phyloP scores from a whole-genome alignment of 2,888 invertebrate genomes.

The Trichopoda pennipes region DNA sequence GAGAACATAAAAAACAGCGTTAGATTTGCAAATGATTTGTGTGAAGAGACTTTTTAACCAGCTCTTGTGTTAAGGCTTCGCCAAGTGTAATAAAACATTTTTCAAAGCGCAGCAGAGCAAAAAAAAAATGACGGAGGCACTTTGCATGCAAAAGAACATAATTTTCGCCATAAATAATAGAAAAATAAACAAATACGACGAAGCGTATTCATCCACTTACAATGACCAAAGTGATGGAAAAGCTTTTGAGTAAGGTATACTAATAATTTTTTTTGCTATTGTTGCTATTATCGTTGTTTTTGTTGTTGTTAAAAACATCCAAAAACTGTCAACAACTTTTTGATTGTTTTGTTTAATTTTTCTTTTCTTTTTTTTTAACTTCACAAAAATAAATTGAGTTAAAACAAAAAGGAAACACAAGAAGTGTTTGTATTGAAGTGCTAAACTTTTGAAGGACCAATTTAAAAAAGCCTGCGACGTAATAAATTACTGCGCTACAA shows the following conservation, averaged over 20 bases:
- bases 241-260: no score
- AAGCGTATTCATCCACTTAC: background rate
- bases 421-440: no score
- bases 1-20: background rate
- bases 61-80: background rate
- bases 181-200: background rate
- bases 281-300: background rate
- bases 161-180: conserved; percentile 27
- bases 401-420: no score
- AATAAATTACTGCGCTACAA: no score
- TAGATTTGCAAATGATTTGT: conserved; percentile 8
- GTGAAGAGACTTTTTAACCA: background rate
- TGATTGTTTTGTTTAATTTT: conserved; percentile 1
- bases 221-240: background rate
- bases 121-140: conserved; percentile 10
- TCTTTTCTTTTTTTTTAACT: no score
- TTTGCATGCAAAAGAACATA: conserved; percentile 23
- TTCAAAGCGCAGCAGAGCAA: background rate
- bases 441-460: no score
- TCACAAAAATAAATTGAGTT: background rate
- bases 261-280: background rate
- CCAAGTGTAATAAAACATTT: conserved; percentile 14
- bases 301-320: conserved; percentile 12
- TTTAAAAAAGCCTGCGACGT: no score
- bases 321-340: conserved; percentile 33